A percentile compares a stretch with the other conserved stretches of the same genome.
These are phyloP conservation scores for Cheilosia pagana DNA, from an alignment of 2,888 invertebrate genomes.

Conservation along the genomic window DNA sequence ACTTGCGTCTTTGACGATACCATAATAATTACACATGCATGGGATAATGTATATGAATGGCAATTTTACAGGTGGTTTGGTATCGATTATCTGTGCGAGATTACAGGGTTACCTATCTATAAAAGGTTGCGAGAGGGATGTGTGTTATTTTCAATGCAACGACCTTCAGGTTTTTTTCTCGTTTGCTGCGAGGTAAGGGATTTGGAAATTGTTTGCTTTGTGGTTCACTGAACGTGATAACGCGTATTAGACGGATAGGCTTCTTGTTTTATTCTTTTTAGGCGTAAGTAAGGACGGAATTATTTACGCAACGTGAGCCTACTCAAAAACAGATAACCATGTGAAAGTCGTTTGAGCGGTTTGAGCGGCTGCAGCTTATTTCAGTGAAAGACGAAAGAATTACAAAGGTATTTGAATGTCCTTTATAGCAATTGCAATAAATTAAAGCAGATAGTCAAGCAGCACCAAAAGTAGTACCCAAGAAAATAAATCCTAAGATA, in stretches of 20 bases:
- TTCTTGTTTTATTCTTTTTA: no score
- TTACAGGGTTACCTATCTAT: slow-evolving; percentile 18
- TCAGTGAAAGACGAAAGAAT: no score
- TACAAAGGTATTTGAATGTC: no score
- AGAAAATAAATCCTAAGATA: no score
- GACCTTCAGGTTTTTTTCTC: slow-evolving; percentile 22
- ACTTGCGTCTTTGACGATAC: slow-evolving; percentile 26
- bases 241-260: not conserved
- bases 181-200: not conserved
- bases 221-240: slow-evolving; percentile 19
- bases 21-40: not conserved
- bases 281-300: no score
- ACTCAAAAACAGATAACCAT: no score
- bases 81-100: slow-evolving; percentile 23
- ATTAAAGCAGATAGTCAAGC: no score
- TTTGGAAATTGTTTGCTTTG: not conserved
- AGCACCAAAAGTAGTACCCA: no score
- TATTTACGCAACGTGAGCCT: no score
- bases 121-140: not conserved
- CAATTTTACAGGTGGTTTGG: slow-evolving; percentile 40
- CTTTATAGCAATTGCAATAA: no score
- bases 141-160: slow-evolving; percentile 2
- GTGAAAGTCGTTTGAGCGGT: no score
- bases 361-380: no score
- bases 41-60: slow-evolving; percentile 10